Evolutionary conservation across 2,797 vertebrate species (phyloP).

Genomic region (Mareca penelope): DNA sequence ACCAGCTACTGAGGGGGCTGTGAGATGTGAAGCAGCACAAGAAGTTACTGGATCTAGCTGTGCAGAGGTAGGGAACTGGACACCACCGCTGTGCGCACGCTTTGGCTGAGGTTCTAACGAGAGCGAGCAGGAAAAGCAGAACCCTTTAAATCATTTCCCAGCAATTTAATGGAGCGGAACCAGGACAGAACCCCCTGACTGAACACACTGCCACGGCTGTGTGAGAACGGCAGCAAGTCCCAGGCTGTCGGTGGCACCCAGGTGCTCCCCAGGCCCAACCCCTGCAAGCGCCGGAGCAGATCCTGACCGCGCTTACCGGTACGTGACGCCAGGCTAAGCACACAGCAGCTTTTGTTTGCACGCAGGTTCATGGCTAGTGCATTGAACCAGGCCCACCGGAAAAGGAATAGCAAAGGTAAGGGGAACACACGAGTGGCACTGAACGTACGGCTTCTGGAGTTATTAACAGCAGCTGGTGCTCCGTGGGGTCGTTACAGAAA

Average conservation of each 20-base stretch:
- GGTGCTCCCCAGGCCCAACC: not conserved
- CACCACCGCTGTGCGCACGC: not conserved
- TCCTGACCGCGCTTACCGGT: not conserved
- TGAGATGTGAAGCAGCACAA: not conserved
- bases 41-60: not conserved
- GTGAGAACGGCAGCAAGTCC: not conserved
- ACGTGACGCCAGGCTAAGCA: not conserved
- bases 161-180: not conserved
- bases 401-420: slow-evolving; percentile 18
- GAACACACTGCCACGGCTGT: not conserved
- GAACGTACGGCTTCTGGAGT: not conserved
- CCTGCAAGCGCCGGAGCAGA: not conserved
- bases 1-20: not conserved
- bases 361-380: slow-evolving; percentile 24
- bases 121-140: not conserved
- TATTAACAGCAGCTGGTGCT: not conserved
- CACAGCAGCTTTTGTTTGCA: slow-evolving; percentile 7
- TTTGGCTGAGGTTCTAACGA: not conserved
- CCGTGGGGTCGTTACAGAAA: not conserved
- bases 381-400: not conserved
- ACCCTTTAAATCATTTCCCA: not conserved
- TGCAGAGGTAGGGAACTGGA: not conserved
- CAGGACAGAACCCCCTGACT: not conserved
- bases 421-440: not conserved
- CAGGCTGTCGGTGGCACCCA: not conserved